phyloP scores from a whole-genome alignment of 2,113 vertebrate species.

The Alectura lathami region DNA sequence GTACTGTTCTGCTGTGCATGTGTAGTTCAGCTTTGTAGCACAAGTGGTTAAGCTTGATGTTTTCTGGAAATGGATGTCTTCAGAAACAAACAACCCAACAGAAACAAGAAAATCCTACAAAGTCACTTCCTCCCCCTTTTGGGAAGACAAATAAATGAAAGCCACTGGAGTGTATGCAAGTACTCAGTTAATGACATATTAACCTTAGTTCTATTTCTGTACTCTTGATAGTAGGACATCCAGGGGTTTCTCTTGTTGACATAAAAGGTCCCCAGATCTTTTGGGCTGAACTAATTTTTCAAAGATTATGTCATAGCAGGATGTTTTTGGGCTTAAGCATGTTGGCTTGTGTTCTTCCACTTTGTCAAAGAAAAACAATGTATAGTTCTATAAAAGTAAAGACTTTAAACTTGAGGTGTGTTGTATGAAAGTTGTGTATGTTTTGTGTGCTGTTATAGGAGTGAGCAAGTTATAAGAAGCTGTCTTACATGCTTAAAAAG shows the following conservation, averaged over 20 bases:
- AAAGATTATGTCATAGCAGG: neutral
- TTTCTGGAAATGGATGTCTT: neutral
- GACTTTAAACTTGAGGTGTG: neutral
- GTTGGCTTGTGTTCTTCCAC: neutral
- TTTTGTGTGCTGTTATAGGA: neutral
- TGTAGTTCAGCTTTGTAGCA: neutral
- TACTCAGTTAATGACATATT: neutral
- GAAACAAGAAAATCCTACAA: neutral
- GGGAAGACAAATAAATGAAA: neutral
- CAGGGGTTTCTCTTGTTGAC: neutral
- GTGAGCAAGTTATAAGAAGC: neutral
- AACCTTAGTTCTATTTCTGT: neutral
- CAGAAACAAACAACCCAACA: neutral
- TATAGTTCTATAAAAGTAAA: neutral
- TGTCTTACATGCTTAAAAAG: neutral
- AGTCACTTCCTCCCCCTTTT: neutral
- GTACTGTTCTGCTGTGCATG: fast-evolving
- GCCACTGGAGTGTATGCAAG: neutral
- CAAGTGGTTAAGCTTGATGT: neutral
- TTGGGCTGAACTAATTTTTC: fast-evolving
- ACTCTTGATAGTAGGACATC: neutral
- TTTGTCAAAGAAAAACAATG: neutral
- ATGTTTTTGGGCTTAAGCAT: neutral
- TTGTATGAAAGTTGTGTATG: fast-evolving
- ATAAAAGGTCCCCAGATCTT: neutral